Base-by-base conservation (phyloP, 2,113 vertebrate species). In the Bubo blakistoni region DNA sequence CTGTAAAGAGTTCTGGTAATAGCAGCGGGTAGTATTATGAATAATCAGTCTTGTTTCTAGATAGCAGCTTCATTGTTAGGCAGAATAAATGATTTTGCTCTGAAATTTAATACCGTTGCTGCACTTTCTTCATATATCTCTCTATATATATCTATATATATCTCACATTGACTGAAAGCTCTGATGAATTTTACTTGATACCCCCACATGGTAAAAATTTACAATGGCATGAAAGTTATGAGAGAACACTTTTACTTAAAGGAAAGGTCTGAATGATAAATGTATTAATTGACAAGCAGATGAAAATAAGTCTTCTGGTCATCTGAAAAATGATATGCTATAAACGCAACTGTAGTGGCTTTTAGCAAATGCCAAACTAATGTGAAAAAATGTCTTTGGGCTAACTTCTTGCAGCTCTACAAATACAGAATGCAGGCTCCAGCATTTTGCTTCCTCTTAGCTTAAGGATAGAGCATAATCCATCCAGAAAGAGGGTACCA, bases 11-110 rank as follows among this genome's bases (percentile, higher is more conserved):
- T 93, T 96, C 95, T 95, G 91, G 86, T 95, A 92, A 91, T 96
- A 95, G 83, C 90, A 88, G 94, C 95, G 90, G 70, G 40, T 79
- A 81, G 87, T 63, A 79, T 87, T 91, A 96, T 86, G 94, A 91
- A 95, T 96, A 93, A 97, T 95, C 94, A 79, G 79, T 93, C 92
- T 94, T 83, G 81, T 96, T 96, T 93, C 96, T 93, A 95, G 96
- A 96, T 92, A 96, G 87, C 89, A 91, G 77, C 80, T 95, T 93
- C 94, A 96, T 93, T 93, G 94, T 95, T 95, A 95, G 92, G 94
- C 90, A 91, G 93, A 96, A 96, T 89, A 97, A 94, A 94, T 88
- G 51, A 90, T 97, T 97, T 96, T 95, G 36, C 85, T 94, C 92
- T 87, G 91, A 96, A 94, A 96, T 95, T 36, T 88, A 94, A 95